A percentile compares a stretch with the other conserved stretches of the same genome.
These are phyloP conservation scores for Corella eumyota DNA, from an alignment of 23 tunicate species.

Conservation along the genomic window DNA sequence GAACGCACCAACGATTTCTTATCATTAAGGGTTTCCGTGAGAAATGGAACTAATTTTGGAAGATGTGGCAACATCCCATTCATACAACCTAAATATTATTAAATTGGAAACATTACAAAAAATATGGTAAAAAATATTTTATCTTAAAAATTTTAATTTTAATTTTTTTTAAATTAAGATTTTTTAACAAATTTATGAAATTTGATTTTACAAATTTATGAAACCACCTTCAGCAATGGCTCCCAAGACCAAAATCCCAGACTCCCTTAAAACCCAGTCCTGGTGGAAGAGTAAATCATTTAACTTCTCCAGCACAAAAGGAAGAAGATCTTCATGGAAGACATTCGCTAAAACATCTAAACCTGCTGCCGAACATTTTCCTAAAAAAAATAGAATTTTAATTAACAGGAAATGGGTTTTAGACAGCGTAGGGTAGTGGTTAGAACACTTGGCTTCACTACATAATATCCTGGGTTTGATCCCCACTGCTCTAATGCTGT, in stretches of 20 bases:
- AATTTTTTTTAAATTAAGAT: neutral
- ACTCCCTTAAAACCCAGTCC: conserved; percentile 86
- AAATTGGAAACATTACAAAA: neutral
- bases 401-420: neutral
- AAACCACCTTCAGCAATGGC: conserved; percentile 89
- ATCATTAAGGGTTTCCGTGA: conserved; percentile 77
- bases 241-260: conserved; percentile 90
- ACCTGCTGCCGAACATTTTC: conserved; percentile 97
- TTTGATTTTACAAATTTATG: no score
- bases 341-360: conserved; percentile 96
- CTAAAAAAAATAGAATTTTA: conserved; percentile 5
- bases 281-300: conserved; percentile 77
- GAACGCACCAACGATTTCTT: conserved; percentile 91
- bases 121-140: neutral
- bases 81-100: conserved; percentile 57
- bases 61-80: conserved; percentile 92
- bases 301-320: conserved; percentile 78
- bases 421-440: no score
- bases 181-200: no score
- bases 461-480: no score
- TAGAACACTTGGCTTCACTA: no score
- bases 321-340: conserved; percentile 84
- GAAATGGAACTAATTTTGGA: conserved; percentile 88
- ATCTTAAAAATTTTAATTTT: neutral
- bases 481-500: no score